A percentile compares a stretch with the other conserved stretches of the same genome.
Evolutionary conservation across 2,113 vertebrate genomes (phyloP).

Genomic region (Corythaeola cristata): DNA sequence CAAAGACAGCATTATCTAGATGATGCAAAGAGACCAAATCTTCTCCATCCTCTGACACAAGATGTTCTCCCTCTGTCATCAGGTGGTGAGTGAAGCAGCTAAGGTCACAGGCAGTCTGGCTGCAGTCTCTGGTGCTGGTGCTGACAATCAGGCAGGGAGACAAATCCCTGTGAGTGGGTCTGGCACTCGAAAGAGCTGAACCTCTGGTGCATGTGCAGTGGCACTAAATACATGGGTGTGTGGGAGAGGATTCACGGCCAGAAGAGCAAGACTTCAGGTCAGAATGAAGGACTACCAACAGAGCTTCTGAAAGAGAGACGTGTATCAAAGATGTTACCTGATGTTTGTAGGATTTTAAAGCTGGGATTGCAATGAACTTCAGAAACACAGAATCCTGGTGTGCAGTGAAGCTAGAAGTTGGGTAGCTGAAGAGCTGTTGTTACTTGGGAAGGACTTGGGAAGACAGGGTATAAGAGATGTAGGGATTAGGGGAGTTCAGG

Average conservation of each 20-base stretch:
- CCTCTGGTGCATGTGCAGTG: neutral
- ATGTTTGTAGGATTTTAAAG: neutral
- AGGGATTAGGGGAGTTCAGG: neutral
- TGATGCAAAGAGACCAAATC: neutral
- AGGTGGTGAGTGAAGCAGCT: neutral
- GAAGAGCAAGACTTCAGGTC: neutral
- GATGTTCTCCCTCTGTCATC: neutral
- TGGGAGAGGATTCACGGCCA: neutral
- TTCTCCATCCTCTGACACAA: neutral
- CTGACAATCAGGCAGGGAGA: neutral
- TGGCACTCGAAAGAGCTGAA: neutral
- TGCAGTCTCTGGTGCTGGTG: neutral
- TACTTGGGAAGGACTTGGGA: neutral
- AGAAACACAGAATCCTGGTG: neutral
- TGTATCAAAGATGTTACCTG: neutral
- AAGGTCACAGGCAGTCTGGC: neutral
- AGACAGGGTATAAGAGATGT: neutral
- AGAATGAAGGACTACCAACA: neutral
- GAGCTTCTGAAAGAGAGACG: neutral
- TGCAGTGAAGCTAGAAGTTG: neutral
- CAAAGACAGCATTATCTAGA: neutral
- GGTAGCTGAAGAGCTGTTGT: neutral
- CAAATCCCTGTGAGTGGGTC: neutral
- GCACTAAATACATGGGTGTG: neutral
- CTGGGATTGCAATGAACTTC: neutral